Conservation (phyloP, 2,797 vertebrate genomes). For the Enteromius viviparus region DNA sequence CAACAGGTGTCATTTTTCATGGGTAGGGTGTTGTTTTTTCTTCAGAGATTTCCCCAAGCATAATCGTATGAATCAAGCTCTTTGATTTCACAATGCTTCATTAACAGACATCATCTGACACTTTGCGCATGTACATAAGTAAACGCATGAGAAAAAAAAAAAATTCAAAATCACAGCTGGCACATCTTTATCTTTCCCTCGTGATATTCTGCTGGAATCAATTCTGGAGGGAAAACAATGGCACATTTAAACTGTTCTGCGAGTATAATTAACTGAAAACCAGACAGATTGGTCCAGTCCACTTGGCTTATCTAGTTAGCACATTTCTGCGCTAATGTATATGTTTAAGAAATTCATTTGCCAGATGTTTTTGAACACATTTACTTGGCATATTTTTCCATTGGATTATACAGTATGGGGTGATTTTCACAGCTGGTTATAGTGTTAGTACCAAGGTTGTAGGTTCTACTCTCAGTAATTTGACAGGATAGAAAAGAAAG, state of each 20-base stretch:
- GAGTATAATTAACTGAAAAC: constrained; percentile 24
- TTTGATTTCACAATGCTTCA: constrained; percentile 43
- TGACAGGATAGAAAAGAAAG: neutral
- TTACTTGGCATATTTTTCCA: neutral
- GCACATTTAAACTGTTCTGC: neutral
- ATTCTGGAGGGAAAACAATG: constrained; percentile 6
- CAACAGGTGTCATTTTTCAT: constrained; percentile 44
- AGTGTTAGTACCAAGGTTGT: neutral
- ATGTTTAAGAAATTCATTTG: neutral
- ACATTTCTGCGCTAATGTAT: constrained; percentile 13
- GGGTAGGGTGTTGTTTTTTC: constrained; percentile 12
- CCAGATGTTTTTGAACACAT: neutral
- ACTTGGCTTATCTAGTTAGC: neutral
- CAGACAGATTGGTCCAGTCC: constrained; percentile 8
- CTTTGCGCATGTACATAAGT: neutral
- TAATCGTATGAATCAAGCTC: constrained; percentile 36
- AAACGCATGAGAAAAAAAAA: neutral
- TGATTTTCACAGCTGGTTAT: constrained; percentile 3
- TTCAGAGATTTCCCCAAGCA: neutral
- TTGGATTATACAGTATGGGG: neutral
- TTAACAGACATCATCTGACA: constrained; percentile 15
- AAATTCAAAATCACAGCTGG: neutral
- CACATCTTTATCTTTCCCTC: neutral
- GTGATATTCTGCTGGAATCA: constrained; percentile 14
- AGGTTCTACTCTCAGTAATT: neutral